Base-by-base conservation (phyloP, 53 echinoderm and acorn worm genomes). In the Echinarachnius parma region DNA sequence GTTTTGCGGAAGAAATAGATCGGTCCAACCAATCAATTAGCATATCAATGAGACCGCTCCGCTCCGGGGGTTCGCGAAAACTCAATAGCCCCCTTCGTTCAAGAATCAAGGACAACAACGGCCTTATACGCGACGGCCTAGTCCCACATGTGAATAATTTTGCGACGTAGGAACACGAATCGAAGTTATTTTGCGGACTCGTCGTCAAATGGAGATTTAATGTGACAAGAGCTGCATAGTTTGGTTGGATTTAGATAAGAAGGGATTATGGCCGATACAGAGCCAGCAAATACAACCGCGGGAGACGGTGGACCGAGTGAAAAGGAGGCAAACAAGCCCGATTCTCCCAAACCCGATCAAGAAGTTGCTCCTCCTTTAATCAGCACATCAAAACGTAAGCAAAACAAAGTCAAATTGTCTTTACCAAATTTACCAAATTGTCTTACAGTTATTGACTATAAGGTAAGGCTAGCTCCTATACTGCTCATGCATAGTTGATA, bases 271-370 rank as follows among this genome's bases (percentile, higher is more conserved):
- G 69, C 81, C 29, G 69, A 69, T 16, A 80, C 48, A 1, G 81
- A 70, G 62, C 55, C 21, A 48, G 68, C 68, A 26, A 48, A 48
- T 33, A 52, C 53, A 22, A 52, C 85, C 2, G 88, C 75, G 23
- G 71, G 82, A 18, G 86, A 93, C 44, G 93, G 89, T 45, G 89
- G 80, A 32, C 80, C 89, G 28, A 83, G 93, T 56, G 96, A 87
- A 46, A 96, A 96, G 25, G 96, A 96, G 76, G 77, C 91, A 13
- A 96, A 82, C 50, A 96, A 96, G 79, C 91, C 91, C 0, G 96
- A 91, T 74, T 96, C 96, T 9, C 96, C 96, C 21, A 96, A 96
- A 55, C 96, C 96, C 4, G 96, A 96, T 60, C 87, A 87, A 61
- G 96, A 96, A 66, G 77, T 96, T 23, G 84, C 88, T 2, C 96